These are phyloP conservation scores for Drosophila flavopinicola DNA, from an alignment of 2,888 invertebrate genomes.

Conservation along the genomic window DNA sequence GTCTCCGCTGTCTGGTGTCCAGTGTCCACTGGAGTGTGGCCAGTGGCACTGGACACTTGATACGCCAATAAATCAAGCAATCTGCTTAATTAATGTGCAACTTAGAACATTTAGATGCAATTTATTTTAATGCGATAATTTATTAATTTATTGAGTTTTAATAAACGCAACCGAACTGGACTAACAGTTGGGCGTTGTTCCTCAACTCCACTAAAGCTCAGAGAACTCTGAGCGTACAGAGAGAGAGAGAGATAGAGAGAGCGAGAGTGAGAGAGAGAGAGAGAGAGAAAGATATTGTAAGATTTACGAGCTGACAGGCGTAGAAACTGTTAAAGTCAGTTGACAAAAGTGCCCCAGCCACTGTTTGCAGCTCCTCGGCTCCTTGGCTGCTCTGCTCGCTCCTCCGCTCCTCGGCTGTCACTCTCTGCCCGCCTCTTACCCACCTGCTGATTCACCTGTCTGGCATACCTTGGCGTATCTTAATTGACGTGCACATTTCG, in stretches of 20 bases:
- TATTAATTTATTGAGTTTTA: constrained; percentile 85
- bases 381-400: constrained; percentile 3
- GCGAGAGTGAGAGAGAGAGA: neutral
- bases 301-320: constrained; percentile 80
- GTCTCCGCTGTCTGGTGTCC: constrained; percentile 4
- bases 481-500: constrained; percentile 80
- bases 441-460: constrained; percentile 71
- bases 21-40: neutral
- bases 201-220: neutral
- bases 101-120: constrained; percentile 85
- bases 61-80: constrained; percentile 85
- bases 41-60: constrained; percentile 82
- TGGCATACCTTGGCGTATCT: constrained; percentile 77
- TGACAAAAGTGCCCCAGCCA: constrained; percentile 74
- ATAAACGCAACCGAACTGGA: constrained; percentile 58
- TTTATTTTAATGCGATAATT: constrained; percentile 85
- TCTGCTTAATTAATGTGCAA: constrained; percentile 85
- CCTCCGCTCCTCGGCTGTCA: neutral
- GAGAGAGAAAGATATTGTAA: constrained; percentile 22
- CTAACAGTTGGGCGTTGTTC: constrained; percentile 48
- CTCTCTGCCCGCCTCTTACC: constrained; percentile 24
- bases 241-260: neutral
- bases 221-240: neutral
- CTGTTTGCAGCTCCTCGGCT: constrained; percentile 38
- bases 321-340: constrained; percentile 79